Evolutionary conservation across 2,888 invertebrate species (phyloP).

Genomic region (Phragmatobia fuliginosa): DNA sequence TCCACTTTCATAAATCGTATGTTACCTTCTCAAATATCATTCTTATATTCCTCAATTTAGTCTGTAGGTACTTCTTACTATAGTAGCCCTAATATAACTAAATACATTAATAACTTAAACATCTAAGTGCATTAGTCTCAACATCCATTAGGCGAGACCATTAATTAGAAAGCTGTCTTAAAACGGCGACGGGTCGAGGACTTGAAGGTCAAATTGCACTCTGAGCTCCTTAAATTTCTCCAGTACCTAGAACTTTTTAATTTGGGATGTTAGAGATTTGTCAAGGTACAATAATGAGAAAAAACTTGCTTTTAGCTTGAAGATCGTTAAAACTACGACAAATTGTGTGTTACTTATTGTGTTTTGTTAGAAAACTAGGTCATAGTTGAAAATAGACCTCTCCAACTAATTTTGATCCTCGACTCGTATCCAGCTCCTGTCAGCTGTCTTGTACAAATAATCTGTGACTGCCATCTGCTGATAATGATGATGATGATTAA

Average conservation of each 20-base stretch:
- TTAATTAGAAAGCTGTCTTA: slow-evolving; percentile 25
- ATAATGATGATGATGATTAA: too few relatives aligned
- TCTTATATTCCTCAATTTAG: too few relatives aligned
- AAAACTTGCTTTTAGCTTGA: background rate
- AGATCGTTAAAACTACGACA: background rate
- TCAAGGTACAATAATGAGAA: background rate
- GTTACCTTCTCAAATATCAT: too few relatives aligned
- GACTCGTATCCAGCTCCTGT: too few relatives aligned
- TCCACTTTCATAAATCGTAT: too few relatives aligned
- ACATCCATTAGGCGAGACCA: slow-evolving; percentile 25
- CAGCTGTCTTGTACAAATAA: too few relatives aligned
- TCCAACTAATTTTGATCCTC: too few relatives aligned
- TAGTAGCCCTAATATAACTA: background rate
- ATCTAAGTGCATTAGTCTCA: slow-evolving; percentile 23
- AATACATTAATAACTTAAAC: slow-evolving; percentile 4
- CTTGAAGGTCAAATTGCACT: slow-evolving; percentile 21
- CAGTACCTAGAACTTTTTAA: slow-evolving; percentile 2
- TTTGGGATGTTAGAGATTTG: background rate
- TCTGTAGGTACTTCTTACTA: background rate
- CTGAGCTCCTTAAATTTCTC: slow-evolving; percentile 10
- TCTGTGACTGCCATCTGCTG: too few relatives aligned
- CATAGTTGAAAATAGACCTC: too few relatives aligned
- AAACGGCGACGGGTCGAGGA: slow-evolving; percentile 29
- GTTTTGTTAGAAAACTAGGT: too few relatives aligned
- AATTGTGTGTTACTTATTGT: background rate